Evolutionary conservation across 2,888 invertebrate species (phyloP).

Genomic region (Drosophila leonis): DNA sequence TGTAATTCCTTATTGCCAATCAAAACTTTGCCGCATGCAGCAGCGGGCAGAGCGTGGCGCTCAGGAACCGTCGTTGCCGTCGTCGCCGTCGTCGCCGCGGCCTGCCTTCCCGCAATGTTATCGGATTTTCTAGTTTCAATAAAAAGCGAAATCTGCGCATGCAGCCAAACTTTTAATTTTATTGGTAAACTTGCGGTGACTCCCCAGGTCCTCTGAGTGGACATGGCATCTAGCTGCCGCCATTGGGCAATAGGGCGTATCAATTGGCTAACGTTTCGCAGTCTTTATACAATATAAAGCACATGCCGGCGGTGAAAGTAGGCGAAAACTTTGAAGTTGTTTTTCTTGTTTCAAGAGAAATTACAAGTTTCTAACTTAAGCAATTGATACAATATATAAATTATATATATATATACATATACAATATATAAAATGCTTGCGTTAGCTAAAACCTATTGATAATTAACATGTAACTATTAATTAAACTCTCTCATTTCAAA

Average conservation of each 20-base stretch:
- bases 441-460: too few species aligned
- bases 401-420: background rate
- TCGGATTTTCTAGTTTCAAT: constrained; percentile 76
- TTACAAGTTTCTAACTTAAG: constrained; percentile 29
- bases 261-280: constrained; percentile 19
- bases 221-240: constrained; percentile 19
- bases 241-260: constrained; percentile 15
- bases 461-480: too few species aligned
- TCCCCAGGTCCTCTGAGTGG: constrained; percentile 15
- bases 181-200: constrained; percentile 73
- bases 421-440: too few species aligned
- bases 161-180: constrained; percentile 79
- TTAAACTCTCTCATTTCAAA: too few species aligned
- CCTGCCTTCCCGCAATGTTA: constrained; percentile 40
- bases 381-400: constrained; percentile 11
- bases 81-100: constrained; percentile 7
- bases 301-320: constrained; percentile 31
- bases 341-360: constrained; percentile 19
- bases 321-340: constrained; percentile 50
- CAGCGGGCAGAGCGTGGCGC: constrained; percentile 25
- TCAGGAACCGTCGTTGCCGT: constrained; percentile 9
- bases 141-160: constrained; percentile 75
- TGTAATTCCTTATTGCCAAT: constrained; percentile 83
- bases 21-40: constrained; percentile 73
- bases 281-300: constrained; percentile 8